phyloP scores from a whole-genome alignment of 1,140 invertebrate genomes.

The Theocolax elegans region DNA sequence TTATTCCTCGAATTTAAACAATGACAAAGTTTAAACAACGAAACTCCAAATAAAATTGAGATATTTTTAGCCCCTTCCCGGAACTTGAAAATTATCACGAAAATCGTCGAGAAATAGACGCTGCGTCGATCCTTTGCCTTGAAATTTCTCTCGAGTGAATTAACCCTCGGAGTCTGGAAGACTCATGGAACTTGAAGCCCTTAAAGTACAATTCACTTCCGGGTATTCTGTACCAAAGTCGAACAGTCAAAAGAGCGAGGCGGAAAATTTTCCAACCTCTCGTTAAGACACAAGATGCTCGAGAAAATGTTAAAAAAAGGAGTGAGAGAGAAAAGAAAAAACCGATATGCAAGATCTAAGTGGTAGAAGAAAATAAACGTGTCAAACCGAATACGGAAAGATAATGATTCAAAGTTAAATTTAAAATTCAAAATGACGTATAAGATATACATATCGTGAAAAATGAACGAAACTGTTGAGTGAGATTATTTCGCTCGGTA shows the following conservation, averaged over 20 bases:
- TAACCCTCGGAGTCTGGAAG: background rate
- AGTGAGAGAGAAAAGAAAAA: background rate
- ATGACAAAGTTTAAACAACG: no score
- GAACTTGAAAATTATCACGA: no score
- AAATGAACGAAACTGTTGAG: background rate
- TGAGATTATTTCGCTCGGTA: background rate
- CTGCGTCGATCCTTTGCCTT: background rate
- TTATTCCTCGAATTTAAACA: no score
- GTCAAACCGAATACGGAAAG: no score
- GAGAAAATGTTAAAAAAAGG: slow-evolving; percentile 21
- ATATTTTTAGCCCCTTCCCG: no score
- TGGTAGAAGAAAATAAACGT: background rate
- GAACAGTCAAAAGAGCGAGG: slow-evolving; percentile 24
- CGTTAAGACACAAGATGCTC: slow-evolving; percentile 2
- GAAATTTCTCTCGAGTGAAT: slow-evolving; percentile 12
- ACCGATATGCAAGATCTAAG: background rate
- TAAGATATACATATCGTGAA: background rate
- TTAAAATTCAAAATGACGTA: background rate
- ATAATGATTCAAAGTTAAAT: slow-evolving; percentile 5
- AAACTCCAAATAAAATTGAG: no score
- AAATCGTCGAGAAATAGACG: no score
- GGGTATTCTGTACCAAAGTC: slow-evolving; percentile 9
- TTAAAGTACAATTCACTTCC: slow-evolving; percentile 30
- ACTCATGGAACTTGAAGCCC: slow-evolving; percentile 5
- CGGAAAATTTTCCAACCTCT: slow-evolving; percentile 17